Evolutionary conservation across 2,113 vertebrate species (phyloP), one percentile per base, ranked within the genome.

Genomic region (Otus sunia): DNA sequence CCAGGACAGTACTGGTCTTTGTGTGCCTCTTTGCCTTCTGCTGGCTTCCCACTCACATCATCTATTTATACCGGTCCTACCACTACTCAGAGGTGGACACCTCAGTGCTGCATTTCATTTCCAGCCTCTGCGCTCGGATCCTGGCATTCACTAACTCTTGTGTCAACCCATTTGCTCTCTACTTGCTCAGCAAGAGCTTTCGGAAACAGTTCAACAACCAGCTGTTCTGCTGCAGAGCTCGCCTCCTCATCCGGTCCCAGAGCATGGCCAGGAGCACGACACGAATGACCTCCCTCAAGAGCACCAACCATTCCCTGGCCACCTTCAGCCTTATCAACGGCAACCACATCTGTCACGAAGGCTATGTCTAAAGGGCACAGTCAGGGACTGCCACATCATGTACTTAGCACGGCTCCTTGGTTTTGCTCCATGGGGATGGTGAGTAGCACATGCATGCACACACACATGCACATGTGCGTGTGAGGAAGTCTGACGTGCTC

Each of bases 61-160:
- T 99, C 97, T 99, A 99, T 96, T 96, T 99, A 41, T 99, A 99
- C 86, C 99, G 99, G 17, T 99, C 99, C 88, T 99, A 99, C 97
- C 99, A 99, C 97, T 99, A 99, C 96, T 98, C 98, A 6, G 97
- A 99, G 97, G 99, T 99, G 91, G 99, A 99, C 98, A 99, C 98
- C 8, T 99, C 99, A 7, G 88, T 98, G 95, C 96, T 97, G 72
- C 99, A 99, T 89, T 99, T 99, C 58, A 45, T 99, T 77, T 98
- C 98, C 97, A 99, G 99, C 39, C 97, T 99, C 79, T 98, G 97
- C 1, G 99, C 99, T 69, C 99, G 99, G 9, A 98, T 99, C 93
- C 97, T 99, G 97, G 99, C 99, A 5, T 99, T 99, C 96, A 98
- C 99, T 91, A 99, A 99, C 98, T 99, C 99, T 60, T 99, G 99